Evolutionary conservation across 2,113 vertebrate species (phyloP).

Genomic region (Aleadryas rufinucha): DNA sequence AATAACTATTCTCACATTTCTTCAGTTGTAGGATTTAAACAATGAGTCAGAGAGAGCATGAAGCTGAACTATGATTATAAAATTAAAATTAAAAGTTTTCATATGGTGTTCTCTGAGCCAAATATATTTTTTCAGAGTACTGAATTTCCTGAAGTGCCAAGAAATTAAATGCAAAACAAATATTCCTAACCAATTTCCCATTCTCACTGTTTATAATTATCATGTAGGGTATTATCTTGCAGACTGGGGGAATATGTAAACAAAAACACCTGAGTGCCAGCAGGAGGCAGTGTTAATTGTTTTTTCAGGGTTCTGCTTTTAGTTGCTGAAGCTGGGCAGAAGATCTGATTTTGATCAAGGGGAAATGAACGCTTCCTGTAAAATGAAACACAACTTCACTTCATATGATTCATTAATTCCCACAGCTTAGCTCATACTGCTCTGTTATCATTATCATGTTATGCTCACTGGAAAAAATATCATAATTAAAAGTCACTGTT

Average conservation of each 20-base stretch:
- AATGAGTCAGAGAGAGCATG: neutral
- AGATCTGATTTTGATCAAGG: neutral
- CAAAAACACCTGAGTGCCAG: neutral
- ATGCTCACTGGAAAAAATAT: neutral
- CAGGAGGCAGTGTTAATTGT: neutral
- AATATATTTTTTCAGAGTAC: neutral
- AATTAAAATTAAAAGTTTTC: neutral
- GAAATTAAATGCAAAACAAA: slow-evolving; percentile 2
- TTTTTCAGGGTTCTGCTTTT: neutral
- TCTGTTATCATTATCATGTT: neutral
- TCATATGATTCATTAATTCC: neutral
- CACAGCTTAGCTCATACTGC: neutral
- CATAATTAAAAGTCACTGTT: neutral
- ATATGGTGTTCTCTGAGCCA: neutral
- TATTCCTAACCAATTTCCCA: neutral
- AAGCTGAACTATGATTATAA: slow-evolving; percentile 20
- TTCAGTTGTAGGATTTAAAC: slow-evolving; percentile 5
- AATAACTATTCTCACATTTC: neutral
- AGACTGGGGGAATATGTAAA: neutral
- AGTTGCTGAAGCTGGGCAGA: neutral
- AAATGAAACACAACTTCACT: neutral
- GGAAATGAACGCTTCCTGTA: neutral
- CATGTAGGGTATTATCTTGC: neutral
- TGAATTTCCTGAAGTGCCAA: neutral
- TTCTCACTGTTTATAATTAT: neutral